A percentile compares a stretch with the other conserved stretches of the same genome.
Evolutionary conservation across 2,113 vertebrate species (phyloP).

Genomic region (Galeopterus variegatus): DNA sequence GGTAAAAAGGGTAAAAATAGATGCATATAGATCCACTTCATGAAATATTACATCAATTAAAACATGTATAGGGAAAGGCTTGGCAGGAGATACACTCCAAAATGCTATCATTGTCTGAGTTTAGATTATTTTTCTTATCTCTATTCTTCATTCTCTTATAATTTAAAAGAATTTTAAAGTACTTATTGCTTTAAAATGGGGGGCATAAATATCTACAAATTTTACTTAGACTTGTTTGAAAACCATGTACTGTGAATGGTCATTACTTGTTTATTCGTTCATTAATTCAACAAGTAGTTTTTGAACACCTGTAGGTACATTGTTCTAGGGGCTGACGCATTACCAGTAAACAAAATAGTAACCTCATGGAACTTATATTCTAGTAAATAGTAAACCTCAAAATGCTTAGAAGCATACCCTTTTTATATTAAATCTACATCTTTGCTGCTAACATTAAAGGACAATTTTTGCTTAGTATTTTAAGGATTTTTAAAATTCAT

Average conservation of each 20-base stretch:
- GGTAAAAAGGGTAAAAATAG: conserved; percentile 46
- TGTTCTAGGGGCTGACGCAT: neutral
- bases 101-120: neutral
- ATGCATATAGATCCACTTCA: neutral
- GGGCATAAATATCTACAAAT: neutral
- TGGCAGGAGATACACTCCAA: neutral
- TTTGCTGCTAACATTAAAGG: conserved; percentile 26
- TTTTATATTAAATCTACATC: neutral
- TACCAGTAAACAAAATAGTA: neutral
- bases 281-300: neutral
- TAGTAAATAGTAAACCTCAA: neutral
- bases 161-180: neutral
- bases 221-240: conserved; percentile 46
- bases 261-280: conserved; percentile 7
- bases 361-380: neutral
- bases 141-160: neutral
- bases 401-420: neutral
- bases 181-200: conserved; percentile 1
- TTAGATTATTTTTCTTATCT: conserved; percentile 57
- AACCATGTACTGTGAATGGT: neutral
- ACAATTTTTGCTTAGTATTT: conserved; percentile 46
- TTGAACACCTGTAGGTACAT: neutral
- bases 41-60: neutral
- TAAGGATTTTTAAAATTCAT: conserved; percentile 24
- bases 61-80: neutral